A percentile compares a stretch with the other conserved stretches of the same genome.
These are phyloP conservation scores for Xyrichtys novacula DNA, from an alignment of 2,797 vertebrate genomes.

Conservation along the genomic window DNA sequence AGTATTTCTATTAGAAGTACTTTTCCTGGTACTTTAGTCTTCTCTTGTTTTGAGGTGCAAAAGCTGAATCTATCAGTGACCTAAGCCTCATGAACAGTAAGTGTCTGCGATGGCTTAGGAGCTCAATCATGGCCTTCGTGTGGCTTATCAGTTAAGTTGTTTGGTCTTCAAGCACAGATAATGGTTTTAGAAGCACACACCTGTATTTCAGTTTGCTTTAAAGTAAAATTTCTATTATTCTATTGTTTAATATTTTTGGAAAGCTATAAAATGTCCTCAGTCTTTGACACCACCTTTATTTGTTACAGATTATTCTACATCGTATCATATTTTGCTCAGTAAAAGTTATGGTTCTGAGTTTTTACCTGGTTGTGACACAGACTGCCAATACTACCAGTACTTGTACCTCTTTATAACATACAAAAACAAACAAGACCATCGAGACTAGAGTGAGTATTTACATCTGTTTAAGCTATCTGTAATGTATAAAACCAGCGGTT, in stretches of 20 bases:
- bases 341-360: no score
- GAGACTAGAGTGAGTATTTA: no score
- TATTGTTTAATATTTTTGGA: neutral
- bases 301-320: neutral
- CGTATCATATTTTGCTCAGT: no score
- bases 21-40: neutral
- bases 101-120: neutral
- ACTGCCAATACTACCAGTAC: no score
- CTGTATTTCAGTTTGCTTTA: neutral
- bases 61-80: no score
- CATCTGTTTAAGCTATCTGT: no score
- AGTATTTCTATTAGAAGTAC: neutral
- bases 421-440: no score
- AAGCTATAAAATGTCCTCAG: no score
- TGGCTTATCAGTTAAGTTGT: neutral
- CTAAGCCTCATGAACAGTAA: neutral
- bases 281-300: neutral
- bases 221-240: neutral
- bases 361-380: no score
- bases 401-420: no score
- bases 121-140: neutral
- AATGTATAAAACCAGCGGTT: no score
- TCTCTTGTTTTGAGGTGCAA: neutral
- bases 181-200: neutral
- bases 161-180: neutral